Conservation (phyloP, 2,797 vertebrate genomes). For the Anisognathus igniventris region DNA sequence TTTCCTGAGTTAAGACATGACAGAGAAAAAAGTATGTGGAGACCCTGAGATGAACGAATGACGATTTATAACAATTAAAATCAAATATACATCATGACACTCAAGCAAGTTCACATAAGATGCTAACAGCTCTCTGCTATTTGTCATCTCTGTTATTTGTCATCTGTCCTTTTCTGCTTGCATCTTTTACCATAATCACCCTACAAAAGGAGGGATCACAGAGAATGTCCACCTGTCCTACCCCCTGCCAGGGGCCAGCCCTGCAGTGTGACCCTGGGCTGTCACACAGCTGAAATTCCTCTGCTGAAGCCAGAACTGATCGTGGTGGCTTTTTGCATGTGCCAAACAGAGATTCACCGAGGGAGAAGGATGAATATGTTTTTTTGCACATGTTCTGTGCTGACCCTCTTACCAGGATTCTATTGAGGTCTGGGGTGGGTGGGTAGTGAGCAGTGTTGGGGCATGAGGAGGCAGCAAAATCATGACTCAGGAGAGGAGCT, state of each 20-base stretch:
- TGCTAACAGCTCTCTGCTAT: not conserved
- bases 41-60: rapidly evolving
- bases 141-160: not conserved
- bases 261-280: not conserved
- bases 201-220: not conserved
- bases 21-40: not conserved
- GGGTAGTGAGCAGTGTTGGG: not conserved
- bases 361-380: not conserved
- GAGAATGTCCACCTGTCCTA: not conserved
- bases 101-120: not conserved
- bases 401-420: not conserved
- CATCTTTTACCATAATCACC: not conserved
- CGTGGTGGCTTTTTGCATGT: not conserved
- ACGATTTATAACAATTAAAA: not conserved
- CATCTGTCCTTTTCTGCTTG: not conserved
- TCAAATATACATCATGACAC: rapidly evolving
- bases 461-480: not conserved
- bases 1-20: not conserved
- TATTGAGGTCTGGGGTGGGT: rapidly evolving
- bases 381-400: not conserved
- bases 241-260: not conserved
- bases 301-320: not conserved
- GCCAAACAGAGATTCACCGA: not conserved
- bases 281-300: not conserved
- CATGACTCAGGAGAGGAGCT: not conserved